phyloP scores from a whole-genome alignment of 2,797 vertebrate genomes.

The Lepus oiostolus region DNA sequence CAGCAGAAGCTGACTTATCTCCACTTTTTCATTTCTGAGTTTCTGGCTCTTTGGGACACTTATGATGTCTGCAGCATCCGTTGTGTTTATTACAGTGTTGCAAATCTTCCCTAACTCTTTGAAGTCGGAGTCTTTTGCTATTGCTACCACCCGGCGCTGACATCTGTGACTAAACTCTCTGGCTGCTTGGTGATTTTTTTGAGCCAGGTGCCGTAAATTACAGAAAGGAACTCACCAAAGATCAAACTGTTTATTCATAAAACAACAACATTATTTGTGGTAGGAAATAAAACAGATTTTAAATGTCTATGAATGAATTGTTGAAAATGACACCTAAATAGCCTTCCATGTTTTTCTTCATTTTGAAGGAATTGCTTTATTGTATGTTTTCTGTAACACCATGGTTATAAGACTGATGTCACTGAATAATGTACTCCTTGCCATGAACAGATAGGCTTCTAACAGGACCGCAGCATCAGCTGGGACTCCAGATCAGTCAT shows the following conservation, averaged over 20 bases:
- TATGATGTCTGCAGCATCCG: not conserved
- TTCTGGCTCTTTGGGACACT: conserved; percentile 12
- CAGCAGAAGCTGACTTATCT: not conserved
- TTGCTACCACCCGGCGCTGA: not conserved
- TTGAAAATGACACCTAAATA: conserved; percentile 47
- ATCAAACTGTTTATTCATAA: conserved; percentile 68
- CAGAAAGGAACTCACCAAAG: conserved; percentile 36
- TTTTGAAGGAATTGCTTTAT: conserved; percentile 36
- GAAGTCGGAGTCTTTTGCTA: conserved; percentile 54
- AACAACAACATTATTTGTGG: conserved; percentile 36
- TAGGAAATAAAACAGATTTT: conserved; percentile 62
- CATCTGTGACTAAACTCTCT: conserved; percentile 49
- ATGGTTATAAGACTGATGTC: not conserved
- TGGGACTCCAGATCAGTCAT: not conserved
- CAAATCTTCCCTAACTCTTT: conserved; percentile 56
- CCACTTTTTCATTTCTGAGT: not conserved
- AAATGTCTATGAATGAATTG: conserved; percentile 19
- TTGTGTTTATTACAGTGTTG: conserved; percentile 38
- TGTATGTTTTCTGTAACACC: not conserved
- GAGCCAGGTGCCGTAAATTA: conserved; percentile 54
- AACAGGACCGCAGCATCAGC: not conserved
- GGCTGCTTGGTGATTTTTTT: conserved; percentile 12
- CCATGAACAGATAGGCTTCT: not conserved
- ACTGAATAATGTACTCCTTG: not conserved
- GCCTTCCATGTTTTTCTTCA: conserved; percentile 33